Evolutionary conservation across 2,797 vertebrate genomes (phyloP), one percentile per base, ranked within the genome.

Genomic region (Philypnodon macrostomus): DNA sequence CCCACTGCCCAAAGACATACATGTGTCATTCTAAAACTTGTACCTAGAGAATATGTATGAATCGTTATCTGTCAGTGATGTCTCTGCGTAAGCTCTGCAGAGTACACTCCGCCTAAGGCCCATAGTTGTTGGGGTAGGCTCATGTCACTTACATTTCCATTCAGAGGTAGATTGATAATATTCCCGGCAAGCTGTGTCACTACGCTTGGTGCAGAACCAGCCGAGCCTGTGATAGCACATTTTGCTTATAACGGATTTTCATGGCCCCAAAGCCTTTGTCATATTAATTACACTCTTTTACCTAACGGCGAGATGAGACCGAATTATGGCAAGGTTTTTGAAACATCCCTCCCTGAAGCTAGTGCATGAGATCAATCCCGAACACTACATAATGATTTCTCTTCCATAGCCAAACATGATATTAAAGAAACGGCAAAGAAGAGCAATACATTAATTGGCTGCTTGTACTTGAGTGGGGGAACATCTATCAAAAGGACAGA

Each of bases 251-350:
- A 17, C 21, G 49, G 61, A 38, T 61, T 3, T 29, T 23, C 36
- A 44, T 37, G 35, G 54, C 36, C 45, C 35, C 32, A 23, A 58
- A 67, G 55, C 54, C 47, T 30, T 54, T 53, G 33, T 50, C 47
- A 47, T 55, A 48, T 56, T 59, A 73, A 66, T 78, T 26, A 64
- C 63, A 72, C 61, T 50, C 33, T 58, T 62, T 23, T 34, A 65
- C 51, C 73, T 68, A 8, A 12, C 73, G 64, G 77, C 66, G 9
- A 63, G 47, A 63, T 41, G 48, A 75, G 23, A 61, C 33, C 26
- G 7, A 44, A 44, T 61, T 42, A 58, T 58, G 70, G 53, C 71
- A 73, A 75, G 53, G 21, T 77, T 75, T 76, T 73, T 61, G 58
- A 62, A 61, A 53, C 54, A 37, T 23, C 46, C 4, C 5, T 60